Evolutionary conservation across 2,113 vertebrate genomes (phyloP).

Genomic region (Tringa solitaria): DNA sequence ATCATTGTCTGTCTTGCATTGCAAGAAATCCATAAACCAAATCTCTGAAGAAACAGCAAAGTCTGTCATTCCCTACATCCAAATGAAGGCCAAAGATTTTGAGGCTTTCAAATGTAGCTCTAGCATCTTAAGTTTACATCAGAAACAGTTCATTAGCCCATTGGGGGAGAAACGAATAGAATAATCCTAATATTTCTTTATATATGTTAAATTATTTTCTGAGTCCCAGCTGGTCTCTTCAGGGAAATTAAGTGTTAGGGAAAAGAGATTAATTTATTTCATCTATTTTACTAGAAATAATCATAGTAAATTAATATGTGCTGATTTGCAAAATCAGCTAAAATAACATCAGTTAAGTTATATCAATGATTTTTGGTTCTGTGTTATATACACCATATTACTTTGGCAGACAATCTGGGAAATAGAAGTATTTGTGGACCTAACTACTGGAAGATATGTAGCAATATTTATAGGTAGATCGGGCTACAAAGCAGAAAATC

Average conservation of each 20-base stretch:
- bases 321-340: conserved; percentile 4
- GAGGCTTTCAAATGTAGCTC: neutral
- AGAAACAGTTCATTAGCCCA: neutral
- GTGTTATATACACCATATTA: neutral
- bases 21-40: neutral
- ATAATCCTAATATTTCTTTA: neutral
- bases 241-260: neutral
- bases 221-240: neutral
- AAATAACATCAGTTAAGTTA: neutral
- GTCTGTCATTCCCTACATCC: neutral
- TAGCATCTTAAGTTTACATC: neutral
- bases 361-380: neutral
- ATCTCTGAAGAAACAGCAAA: neutral
- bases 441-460: neutral
- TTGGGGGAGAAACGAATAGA: neutral
- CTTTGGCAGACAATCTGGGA: neutral
- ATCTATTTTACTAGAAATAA: conserved; percentile 17
- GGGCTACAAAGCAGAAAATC: neutral
- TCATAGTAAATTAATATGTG: neutral
- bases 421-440: neutral
- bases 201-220: conserved; percentile 15
- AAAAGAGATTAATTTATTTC: neutral
- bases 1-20: neutral
- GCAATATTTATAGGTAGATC: neutral
- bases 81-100: neutral